Base-by-base conservation (phyloP, 2,888 invertebrate species). In the Pyrgus malvae region DNA sequence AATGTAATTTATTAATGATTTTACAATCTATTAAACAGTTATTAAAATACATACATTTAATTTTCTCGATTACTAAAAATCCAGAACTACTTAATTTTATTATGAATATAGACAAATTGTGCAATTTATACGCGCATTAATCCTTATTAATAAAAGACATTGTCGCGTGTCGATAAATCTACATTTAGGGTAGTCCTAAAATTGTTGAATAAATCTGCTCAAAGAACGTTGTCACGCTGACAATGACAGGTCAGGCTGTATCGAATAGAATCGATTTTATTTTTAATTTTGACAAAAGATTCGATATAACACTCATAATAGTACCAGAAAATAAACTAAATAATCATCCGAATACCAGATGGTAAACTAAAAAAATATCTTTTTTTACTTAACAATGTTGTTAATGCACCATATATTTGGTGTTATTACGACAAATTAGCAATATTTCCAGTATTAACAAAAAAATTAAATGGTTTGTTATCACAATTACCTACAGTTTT, bases 191-290 rank as follows among this genome's bases (percentile, higher is more conserved):
- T 42, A 51, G 40, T 11, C 21, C 19, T 23, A 51, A 21, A 33
- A 37, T 48, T 40, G 7, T 50, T 31, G n/a, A 25, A 33, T 23
- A 5, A 44, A 38, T 44, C 51, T 51, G 51, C 51, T 51, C 44
- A 51, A 37, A 42, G 35, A 25, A 27, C 8, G 19, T 35, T 27
- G 27, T 51, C 42, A 27, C 9, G 27, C 42, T 51, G 51, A 51
- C 51, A 44, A 44, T 51, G 51, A 35, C 5, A 35, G 14, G 17
- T 27, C n/a, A 23, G 33, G 50, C 33, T 50, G 41, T 50, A 25
- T 27, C 27, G 27, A 27, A 14, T 14, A 14, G 11, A 11, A 4
- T 6, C 12, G 31, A 4, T 12, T 14, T 33, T 1, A 33, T 33
- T 33, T n/a, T n/a, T 27, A n/a, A n/a, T n/a, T n/a, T n/a, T 27